Percentiles rank a stretch among this genome's conserved stretches.
phyloP scores from a whole-genome alignment of 2,888 invertebrate species.

The Drosophila bunnanda region DNA sequence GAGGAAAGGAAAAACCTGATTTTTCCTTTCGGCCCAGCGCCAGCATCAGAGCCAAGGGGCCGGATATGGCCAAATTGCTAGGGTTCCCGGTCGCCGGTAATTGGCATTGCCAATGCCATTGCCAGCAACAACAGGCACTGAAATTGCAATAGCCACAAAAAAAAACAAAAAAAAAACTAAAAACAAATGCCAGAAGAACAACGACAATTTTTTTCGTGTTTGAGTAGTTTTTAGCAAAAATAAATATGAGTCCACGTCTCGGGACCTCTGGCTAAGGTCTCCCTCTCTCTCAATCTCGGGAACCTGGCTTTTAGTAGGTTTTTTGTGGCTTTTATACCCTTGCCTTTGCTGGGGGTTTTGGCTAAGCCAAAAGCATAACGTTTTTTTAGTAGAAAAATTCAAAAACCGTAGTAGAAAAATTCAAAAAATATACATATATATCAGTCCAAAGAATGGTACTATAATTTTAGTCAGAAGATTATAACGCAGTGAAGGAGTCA shows the following conservation, averaged over 20 bases:
- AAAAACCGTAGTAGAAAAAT: no score
- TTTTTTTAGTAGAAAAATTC: no score
- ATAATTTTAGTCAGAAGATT: no score
- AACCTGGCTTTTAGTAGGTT: constrained; percentile 11
- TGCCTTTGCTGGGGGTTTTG: neutral
- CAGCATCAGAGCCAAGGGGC: constrained; percentile 74
- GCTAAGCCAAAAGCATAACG: no score
- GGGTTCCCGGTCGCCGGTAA: constrained; percentile 81
- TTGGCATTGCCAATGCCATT: constrained; percentile 74
- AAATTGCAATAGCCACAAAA: constrained; percentile 51
- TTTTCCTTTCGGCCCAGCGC: constrained; percentile 57
- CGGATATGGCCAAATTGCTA: constrained; percentile 84
- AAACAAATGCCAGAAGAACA: constrained; percentile 35
- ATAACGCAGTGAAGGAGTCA: no score
- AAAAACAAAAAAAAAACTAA: neutral
- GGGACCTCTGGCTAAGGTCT: constrained; percentile 51
- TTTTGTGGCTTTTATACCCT: constrained; percentile 18
- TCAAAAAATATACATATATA: no score
- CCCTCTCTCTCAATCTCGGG: neutral
- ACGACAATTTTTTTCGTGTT: constrained; percentile 47
- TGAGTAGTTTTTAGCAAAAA: constrained; percentile 58
- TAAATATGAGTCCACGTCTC: constrained; percentile 73
- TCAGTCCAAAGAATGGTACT: no score
- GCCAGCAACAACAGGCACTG: constrained; percentile 22
- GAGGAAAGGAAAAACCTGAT: constrained; percentile 72